These are phyloP conservation scores for Athalia circularis DNA, from an alignment of 2,888 invertebrate species.

Conservation along the genomic window DNA sequence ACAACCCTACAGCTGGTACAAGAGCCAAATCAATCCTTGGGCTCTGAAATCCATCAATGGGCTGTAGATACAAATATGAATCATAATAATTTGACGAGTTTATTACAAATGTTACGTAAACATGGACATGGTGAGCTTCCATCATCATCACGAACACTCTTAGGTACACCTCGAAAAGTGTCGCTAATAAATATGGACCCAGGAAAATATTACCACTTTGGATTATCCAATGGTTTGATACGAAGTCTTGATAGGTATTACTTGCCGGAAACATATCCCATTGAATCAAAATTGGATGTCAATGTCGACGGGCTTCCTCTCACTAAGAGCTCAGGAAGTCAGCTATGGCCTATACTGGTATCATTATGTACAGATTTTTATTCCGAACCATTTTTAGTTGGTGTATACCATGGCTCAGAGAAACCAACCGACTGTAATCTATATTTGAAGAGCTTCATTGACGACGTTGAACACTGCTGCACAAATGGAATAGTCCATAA, in stretches of 20 bases:
- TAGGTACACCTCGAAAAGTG: slow-evolving; percentile 36
- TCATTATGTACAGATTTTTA: slow-evolving; percentile 24
- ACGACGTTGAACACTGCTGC: slow-evolving; percentile 39
- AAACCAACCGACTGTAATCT: slow-evolving; percentile 48
- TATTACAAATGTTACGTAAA: neutral
- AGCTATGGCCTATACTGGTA: slow-evolving; percentile 54
- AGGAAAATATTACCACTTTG: slow-evolving; percentile 37
- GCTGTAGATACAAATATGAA: no score
- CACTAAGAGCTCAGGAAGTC: slow-evolving; percentile 51
- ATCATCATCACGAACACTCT: slow-evolving; percentile 18
- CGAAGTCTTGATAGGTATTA: no score
- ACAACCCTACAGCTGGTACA: no score
- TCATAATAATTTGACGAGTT: neutral
- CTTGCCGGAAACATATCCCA: neutral
- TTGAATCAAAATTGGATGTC: slow-evolving; percentile 29
- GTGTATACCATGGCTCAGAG: slow-evolving; percentile 49
- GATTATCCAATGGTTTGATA: neutral
- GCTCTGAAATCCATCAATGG: no score
- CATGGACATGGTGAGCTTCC: neutral
- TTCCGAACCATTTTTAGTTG: slow-evolving; percentile 46
- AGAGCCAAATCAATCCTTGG: no score
- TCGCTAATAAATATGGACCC: slow-evolving; percentile 18
- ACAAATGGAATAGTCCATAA: slow-evolving; percentile 38
- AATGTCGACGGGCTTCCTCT: slow-evolving; percentile 55
- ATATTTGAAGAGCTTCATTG: slow-evolving; percentile 48